Evolutionary conservation across 2,888 invertebrate species (phyloP).

Genomic region (Hedya salicella): DNA sequence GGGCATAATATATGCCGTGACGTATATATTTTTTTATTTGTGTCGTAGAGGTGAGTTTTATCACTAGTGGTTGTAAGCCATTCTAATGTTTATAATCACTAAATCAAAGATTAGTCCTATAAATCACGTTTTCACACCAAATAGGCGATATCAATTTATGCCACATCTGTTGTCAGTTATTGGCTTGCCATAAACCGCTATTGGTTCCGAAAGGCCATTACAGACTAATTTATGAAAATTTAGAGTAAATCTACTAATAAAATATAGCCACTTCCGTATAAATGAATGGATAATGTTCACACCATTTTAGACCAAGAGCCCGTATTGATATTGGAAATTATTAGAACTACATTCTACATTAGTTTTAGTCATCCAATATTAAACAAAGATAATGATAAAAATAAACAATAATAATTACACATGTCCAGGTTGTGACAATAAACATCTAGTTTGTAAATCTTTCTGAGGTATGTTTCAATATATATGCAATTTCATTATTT

Average conservation of each 20-base stretch:
- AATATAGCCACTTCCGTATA: conserved; percentile 17
- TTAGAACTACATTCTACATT: no score
- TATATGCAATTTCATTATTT: no score
- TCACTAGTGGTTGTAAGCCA: no score
- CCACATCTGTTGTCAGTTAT: conserved; percentile 15
- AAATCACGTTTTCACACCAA: conserved; percentile 6
- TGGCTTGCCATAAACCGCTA: conserved; percentile 10
- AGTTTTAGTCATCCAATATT: no score
- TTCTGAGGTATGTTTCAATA: no score
- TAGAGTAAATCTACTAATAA: conserved; percentile 2
- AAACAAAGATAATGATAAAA: no score
- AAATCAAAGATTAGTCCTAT: not conserved
- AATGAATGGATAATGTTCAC: conserved; percentile 7
- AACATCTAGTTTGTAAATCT: no score
- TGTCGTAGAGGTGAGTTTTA: not conserved
- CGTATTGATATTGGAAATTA: no score
- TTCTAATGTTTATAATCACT: not conserved
- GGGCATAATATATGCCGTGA: no score
- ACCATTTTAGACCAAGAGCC: conserved; percentile 4
- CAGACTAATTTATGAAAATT: conserved; percentile 3
- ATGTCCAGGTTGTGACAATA: no score
- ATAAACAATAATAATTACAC: no score
- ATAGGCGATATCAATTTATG: not conserved
- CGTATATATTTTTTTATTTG: not conserved
- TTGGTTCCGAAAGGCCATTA: conserved; percentile 2